phyloP scores from a whole-genome alignment of 1,140 invertebrate species.

The Drosophila navojoa region DNA sequence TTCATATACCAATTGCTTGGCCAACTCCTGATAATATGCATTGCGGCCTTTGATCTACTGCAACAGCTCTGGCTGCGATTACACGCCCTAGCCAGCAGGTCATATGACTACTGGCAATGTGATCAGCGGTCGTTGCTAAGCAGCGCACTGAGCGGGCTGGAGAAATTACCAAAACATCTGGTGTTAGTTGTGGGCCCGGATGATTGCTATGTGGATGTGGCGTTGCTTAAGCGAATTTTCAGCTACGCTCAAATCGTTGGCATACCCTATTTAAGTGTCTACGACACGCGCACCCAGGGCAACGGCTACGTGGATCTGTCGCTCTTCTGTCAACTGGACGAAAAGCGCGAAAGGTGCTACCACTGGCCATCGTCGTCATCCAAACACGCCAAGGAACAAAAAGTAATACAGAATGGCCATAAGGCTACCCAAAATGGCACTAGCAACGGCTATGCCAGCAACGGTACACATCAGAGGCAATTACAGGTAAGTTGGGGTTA shows the following conservation, averaged over 20 bases:
- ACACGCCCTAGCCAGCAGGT: slow-evolving; percentile 60
- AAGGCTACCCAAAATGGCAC: slow-evolving; percentile 24
- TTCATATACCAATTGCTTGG: slow-evolving; percentile 50
- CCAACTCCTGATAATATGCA: slow-evolving; percentile 45
- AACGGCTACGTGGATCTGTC: slow-evolving; percentile 54
- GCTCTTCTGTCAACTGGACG: slow-evolving; percentile 26
- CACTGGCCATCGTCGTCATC: slow-evolving; percentile 30
- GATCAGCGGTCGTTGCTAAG: slow-evolving; percentile 48
- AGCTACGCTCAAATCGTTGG: slow-evolving; percentile 61
- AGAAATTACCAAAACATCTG: slow-evolving; percentile 72
- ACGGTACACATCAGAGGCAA: slow-evolving; percentile 31
- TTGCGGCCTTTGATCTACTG: slow-evolving; percentile 49
- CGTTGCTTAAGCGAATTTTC: slow-evolving; percentile 58
- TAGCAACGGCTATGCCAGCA: slow-evolving; percentile 45
- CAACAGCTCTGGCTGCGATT: slow-evolving; percentile 48
- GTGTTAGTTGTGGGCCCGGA: slow-evolving; percentile 68
- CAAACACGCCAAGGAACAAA: slow-evolving; percentile 19
- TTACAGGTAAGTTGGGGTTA: slow-evolving; percentile 52
- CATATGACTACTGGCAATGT: slow-evolving; percentile 78
- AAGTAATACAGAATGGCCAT: slow-evolving; percentile 37
- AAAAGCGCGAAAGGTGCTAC: slow-evolving; percentile 6
- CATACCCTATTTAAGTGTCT: slow-evolving; percentile 72
- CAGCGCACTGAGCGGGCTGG: slow-evolving; percentile 53
- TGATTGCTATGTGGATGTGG: slow-evolving; percentile 42
- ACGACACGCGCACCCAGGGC: slow-evolving; percentile 51